Evolutionary conservation across 1,140 invertebrate species (phyloP).

Genomic region (Pseudomyrmex dendroicus): DNA sequence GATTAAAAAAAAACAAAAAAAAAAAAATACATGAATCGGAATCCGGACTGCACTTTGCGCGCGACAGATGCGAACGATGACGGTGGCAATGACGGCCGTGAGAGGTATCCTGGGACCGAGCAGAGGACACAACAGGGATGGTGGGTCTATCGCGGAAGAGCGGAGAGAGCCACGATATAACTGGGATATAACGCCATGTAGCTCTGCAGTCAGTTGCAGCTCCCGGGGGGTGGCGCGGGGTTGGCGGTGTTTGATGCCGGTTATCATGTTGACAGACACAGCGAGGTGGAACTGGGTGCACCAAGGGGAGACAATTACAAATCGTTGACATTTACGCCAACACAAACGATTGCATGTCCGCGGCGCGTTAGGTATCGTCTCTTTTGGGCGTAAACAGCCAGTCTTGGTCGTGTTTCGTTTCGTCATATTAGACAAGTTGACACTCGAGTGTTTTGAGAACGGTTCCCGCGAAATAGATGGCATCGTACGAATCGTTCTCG

Average conservation of each 20-base stretch:
- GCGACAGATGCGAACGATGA: slow-evolving; percentile 64
- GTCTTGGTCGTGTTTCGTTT: slow-evolving; percentile 59
- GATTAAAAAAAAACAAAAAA: too few relatives aligned
- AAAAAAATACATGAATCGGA: slow-evolving; percentile 33
- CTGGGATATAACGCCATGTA: slow-evolving; percentile 79
- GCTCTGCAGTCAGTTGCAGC: slow-evolving; percentile 83
- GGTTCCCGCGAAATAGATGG: slow-evolving; percentile 8
- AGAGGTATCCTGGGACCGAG: slow-evolving; percentile 62
- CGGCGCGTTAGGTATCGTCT: slow-evolving; percentile 77
- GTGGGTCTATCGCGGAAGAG: slow-evolving; percentile 61
- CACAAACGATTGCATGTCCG: slow-evolving; percentile 78
- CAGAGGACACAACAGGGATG: slow-evolving; percentile 54
- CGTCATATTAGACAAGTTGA: slow-evolving; percentile 48
- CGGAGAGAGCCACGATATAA: slow-evolving; percentile 75
- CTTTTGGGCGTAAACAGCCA: slow-evolving; percentile 59
- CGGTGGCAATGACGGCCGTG: slow-evolving; percentile 73
- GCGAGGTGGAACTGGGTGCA: slow-evolving; percentile 76
- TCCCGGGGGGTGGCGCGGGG: slow-evolving; percentile 67
- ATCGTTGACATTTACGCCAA: slow-evolving; percentile 84
- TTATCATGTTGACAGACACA: slow-evolving; percentile 85
- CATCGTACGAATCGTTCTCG: slow-evolving; percentile 26
- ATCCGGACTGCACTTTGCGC: slow-evolving; percentile 59
- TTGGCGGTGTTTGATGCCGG: slow-evolving; percentile 83
- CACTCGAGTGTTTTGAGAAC: slow-evolving; percentile 40
- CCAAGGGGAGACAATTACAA: slow-evolving; percentile 83